Conservation (phyloP, 2,797 vertebrate genomes). For the Falco columbarius region DNA sequence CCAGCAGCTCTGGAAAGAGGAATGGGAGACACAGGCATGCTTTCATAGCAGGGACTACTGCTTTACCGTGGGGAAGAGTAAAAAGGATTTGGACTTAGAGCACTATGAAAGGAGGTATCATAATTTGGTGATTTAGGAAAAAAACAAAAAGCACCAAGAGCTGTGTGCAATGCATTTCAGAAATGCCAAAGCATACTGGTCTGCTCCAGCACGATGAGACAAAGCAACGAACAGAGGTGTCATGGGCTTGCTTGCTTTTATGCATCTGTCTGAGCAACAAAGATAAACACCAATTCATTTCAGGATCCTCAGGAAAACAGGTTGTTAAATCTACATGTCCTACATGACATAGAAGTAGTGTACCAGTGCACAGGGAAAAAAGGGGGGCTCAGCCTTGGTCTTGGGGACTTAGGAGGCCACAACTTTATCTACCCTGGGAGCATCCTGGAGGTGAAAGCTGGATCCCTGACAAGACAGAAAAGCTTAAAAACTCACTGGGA, state of each 20-base stretch:
- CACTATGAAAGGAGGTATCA: background rate
- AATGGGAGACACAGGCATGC: background rate
- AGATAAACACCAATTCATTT: background rate
- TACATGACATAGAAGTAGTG: background rate
- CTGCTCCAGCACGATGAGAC: background rate
- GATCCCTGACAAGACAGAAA: background rate
- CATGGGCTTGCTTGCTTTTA: background rate
- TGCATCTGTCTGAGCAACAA: background rate
- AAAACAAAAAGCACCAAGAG: background rate
- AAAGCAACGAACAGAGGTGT: background rate
- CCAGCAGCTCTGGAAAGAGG: constrained; percentile 14
- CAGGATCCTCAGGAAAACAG: background rate
- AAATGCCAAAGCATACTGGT: background rate
- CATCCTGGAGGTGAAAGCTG: background rate
- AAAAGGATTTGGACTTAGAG: background rate
- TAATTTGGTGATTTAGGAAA: background rate
- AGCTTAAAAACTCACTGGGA: background rate
- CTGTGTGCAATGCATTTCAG: rapidly evolving
- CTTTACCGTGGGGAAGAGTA: background rate
- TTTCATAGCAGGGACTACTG: background rate
- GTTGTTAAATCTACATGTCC: background rate
- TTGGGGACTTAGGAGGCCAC: background rate
- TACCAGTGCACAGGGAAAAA: background rate
- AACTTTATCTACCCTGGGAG: background rate
- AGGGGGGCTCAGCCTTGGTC: background rate